Base-by-base conservation (phyloP, 2,888 invertebrate genomes). In the Shargacucullia verbasci region DNA sequence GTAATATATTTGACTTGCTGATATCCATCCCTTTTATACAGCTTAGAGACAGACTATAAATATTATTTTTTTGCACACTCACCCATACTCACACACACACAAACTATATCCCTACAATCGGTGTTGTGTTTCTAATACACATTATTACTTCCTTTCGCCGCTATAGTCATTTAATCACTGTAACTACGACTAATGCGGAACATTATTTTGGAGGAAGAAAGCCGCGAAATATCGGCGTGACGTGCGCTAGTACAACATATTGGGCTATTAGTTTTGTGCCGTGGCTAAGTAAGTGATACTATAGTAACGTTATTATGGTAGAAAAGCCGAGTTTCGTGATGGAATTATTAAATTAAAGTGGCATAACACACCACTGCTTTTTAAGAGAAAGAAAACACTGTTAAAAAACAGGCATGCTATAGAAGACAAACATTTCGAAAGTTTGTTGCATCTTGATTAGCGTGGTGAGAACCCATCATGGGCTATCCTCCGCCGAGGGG, bases 131-230 rank as follows among this genome's bases (percentile, higher is more conserved):
- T 73, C 78, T 79, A 77, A 81, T 82, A 83, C 84, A 86, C 84
- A 86, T 86, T 88, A 89, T 85, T 84, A 86, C 87, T 85, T 84
- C 82, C 85, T 81, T 81, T 79, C 78, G 80, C 81, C 80, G 82
- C 82, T 60, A n/a, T n/a, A 87, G 84, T 87, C 91, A 84, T 85
- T 92, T 92, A 91, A 92, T 92, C 92, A 91, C 89, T 91, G 92
- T 91, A 87, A 91, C 92, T 90, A 89, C 77, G 82, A 86, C 91
- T 91, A 92, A 92, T 92, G 91, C 80, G 82, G 70, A 78, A 87
- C 91, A 92, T 92, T 92, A 92, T 90, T 92, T 87, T 73, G 84
- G 81, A 74, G 80, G 85, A 88, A 89, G 89, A 89, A 91, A 90
- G 85, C 87, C 79, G 76, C 78, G 80, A 89, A 89, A 89, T 90